Evolutionary conservation across 2,888 invertebrate species (phyloP).

Genomic region (Watsonalla binaria): DNA sequence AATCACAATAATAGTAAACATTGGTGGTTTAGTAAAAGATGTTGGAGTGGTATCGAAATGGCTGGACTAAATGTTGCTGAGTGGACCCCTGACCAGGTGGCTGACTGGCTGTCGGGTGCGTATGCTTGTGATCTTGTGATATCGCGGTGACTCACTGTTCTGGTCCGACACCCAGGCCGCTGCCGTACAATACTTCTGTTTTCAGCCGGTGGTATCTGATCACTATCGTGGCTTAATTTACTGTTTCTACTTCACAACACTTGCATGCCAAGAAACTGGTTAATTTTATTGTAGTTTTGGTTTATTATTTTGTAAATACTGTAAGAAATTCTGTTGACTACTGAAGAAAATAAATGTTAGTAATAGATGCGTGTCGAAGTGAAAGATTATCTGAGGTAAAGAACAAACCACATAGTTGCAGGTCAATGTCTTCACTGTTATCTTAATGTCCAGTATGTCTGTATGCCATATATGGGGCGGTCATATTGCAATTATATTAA

Average conservation of each 20-base stretch:
- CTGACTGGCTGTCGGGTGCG: constrained; percentile 93
- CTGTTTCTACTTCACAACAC: constrained; percentile 22
- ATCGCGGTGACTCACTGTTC: constrained; percentile 32
- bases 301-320: too few species aligned
- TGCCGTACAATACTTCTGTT: neutral
- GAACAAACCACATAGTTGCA: too few species aligned
- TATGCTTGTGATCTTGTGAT: constrained; percentile 14
- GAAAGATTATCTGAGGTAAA: too few species aligned
- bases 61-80: constrained; percentile 83
- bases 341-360: too few species aligned
- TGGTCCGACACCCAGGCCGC: neutral
- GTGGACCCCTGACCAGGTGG: constrained; percentile 94
- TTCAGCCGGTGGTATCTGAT: neutral
- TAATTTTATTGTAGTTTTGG: too few species aligned
- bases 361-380: too few species aligned
- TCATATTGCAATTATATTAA: too few species aligned
- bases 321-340: too few species aligned
- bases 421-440: too few species aligned
- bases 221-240: constrained; percentile 10
- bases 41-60: constrained; percentile 39
- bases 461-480: too few species aligned
- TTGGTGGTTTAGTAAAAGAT: constrained; percentile 32
- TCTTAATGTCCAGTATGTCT: too few species aligned
- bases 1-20: constrained; percentile 17
- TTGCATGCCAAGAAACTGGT: too few species aligned